These are phyloP conservation scores for Craterocephalus amniculus DNA, from an alignment of 2,797 vertebrate genomes.

Conservation along the genomic window DNA sequence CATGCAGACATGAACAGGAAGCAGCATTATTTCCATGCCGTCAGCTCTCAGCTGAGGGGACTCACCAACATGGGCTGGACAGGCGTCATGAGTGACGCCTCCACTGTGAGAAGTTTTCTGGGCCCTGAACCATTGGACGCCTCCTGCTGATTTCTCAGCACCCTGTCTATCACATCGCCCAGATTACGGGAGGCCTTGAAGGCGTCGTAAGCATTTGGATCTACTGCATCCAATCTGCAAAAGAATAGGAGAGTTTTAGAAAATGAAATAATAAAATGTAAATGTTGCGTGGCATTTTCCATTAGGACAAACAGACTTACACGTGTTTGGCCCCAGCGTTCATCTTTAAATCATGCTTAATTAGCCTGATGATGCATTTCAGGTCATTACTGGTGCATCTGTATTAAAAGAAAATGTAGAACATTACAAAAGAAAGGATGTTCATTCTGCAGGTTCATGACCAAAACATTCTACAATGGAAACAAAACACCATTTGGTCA, in stretches of 20 bases:
- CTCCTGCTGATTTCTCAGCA: constrained; percentile 92
- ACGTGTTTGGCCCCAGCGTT: constrained; percentile 97
- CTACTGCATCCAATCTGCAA: constrained; percentile 91
- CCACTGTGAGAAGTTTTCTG: constrained; percentile 87
- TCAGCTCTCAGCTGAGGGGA: neutral
- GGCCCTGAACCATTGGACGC: constrained; percentile 85
- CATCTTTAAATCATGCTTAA: constrained; percentile 98
- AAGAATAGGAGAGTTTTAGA: neutral
- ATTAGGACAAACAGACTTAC: constrained; percentile 81
- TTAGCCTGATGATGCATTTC: constrained; percentile 94
- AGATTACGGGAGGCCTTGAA: constrained; percentile 98
- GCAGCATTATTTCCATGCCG: too few relatives aligned
- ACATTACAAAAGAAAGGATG: neutral
- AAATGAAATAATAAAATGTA: too few relatives aligned
- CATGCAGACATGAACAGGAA: neutral
- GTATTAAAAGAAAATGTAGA: constrained; percentile 2
- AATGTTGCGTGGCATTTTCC: neutral
- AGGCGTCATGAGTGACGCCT: constrained; percentile 95
- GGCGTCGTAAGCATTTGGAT: constrained; percentile 96
- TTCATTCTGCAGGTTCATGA: too few relatives aligned
- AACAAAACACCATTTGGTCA: too few relatives aligned
- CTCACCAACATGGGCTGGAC: constrained; percentile 98
- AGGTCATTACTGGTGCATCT: constrained; percentile 97
- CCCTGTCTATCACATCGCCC: constrained; percentile 93
- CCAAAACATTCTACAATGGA: too few relatives aligned